phyloP scores from a whole-genome alignment of 64 coral and sea anemone genomes.

The Trachythela sp. region DNA sequence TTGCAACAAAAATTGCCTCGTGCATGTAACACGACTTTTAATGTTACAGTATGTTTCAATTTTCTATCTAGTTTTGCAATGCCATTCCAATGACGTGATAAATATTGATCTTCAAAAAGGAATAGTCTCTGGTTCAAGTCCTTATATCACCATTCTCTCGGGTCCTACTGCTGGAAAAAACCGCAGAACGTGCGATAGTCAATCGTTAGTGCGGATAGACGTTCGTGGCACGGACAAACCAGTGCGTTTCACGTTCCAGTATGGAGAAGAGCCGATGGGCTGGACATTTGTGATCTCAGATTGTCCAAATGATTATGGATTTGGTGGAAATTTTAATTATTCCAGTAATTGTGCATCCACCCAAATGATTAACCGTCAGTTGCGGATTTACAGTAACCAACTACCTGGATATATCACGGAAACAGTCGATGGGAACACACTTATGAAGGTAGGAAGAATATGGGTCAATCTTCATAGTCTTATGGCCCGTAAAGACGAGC shows the following conservation, averaged over 20 bases:
- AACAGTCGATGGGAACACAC: slow-evolving; percentile 33
- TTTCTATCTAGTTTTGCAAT: neutral
- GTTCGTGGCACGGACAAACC: slow-evolving; percentile 54
- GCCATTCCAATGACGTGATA: neutral
- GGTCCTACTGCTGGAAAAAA: neutral
- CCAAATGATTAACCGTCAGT: slow-evolving; percentile 53
- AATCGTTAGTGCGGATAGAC: slow-evolving; percentile 44
- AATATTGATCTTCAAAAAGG: neutral
- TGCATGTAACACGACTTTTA: too few relatives aligned
- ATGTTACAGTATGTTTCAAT: neutral
- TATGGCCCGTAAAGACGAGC: too few relatives aligned
- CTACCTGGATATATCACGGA: slow-evolving; percentile 31
- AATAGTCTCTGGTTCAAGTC: neutral
- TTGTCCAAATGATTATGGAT: slow-evolving; percentile 51
- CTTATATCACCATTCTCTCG: neutral
- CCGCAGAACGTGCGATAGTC: slow-evolving; percentile 31
- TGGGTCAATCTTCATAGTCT: too few relatives aligned
- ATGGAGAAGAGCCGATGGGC: slow-evolving; percentile 48
- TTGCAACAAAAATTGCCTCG: too few relatives aligned
- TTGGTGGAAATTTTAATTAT: slow-evolving; percentile 45
- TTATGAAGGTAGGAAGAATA: slow-evolving; percentile 57
- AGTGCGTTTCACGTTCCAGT: slow-evolving; percentile 44
- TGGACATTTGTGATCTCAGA: slow-evolving; percentile 54
- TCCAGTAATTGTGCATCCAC: slow-evolving; percentile 61
- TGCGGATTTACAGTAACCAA: slow-evolving; percentile 56